Conservation (phyloP, 1,140 invertebrate species). For the Cyrtorhinus lividipennis region DNA sequence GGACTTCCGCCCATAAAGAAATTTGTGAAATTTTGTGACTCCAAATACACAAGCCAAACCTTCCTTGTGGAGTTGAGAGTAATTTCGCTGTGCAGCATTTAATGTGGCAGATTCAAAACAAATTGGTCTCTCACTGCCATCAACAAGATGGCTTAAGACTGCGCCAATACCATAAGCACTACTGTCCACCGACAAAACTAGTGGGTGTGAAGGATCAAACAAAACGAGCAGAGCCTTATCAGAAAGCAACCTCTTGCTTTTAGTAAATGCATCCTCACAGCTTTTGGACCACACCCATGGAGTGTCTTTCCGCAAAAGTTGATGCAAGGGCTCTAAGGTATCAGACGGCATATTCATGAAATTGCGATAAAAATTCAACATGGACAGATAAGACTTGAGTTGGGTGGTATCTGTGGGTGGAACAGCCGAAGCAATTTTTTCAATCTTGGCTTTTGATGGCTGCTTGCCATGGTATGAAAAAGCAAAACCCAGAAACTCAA, state of each 20-base stretch:
- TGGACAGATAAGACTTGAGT: not conserved
- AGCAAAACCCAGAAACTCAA: constrained; percentile 11
- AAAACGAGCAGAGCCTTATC: constrained; percentile 11
- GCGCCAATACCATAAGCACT: constrained; percentile 28
- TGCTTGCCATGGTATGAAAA: not conserved
- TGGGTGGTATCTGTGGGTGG: constrained; percentile 4
- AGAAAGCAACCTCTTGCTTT: constrained; percentile 15
- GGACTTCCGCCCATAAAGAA: not conserved
- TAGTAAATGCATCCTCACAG: constrained; percentile 18
- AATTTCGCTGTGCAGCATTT: constrained; percentile 30
- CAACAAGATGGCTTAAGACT: constrained; percentile 26
- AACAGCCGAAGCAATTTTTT: not conserved
- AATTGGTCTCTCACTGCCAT: constrained; percentile 29
- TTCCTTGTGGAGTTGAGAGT: constrained; percentile 26
- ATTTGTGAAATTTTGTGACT: not conserved
- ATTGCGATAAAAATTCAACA: constrained; percentile 13
- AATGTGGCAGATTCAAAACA: constrained; percentile 29
- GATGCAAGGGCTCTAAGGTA: constrained; percentile 12
- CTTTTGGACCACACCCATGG: constrained; percentile 7
- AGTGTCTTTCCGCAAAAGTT: constrained; percentile 1
- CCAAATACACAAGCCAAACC: not conserved
- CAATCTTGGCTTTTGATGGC: not conserved
- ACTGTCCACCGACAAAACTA: constrained; percentile 24
- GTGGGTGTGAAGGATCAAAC: constrained; percentile 22
- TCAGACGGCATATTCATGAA: not conserved